Evolutionary conservation across 2,113 vertebrate genomes (phyloP).

Genomic region (Marmota flaviventris): DNA sequence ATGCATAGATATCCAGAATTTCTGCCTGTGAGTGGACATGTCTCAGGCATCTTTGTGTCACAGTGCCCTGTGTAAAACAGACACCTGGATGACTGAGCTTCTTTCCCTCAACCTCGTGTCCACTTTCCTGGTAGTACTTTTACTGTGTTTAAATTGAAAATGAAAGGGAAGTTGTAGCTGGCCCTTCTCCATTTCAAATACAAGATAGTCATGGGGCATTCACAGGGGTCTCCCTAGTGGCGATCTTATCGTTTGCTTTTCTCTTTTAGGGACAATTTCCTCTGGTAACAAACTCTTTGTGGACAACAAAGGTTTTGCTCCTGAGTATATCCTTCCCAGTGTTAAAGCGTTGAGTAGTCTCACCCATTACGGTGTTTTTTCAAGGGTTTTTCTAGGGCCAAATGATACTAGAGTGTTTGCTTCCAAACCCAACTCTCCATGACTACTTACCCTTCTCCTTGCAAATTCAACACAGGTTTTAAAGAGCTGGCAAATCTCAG

Average conservation of each 20-base stretch:
- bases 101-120: background rate
- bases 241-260: background rate
- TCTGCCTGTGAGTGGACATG: background rate
- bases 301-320: background rate
- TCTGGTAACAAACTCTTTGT: background rate
- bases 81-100: background rate
- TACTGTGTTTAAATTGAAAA: background rate
- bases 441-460: background rate
- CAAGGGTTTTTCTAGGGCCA: background rate
- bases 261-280: background rate
- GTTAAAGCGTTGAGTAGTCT: background rate
- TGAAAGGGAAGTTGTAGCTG: background rate
- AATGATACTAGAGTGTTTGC: background rate
- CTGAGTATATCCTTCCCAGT: background rate
- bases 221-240: background rate
- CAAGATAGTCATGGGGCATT: background rate
- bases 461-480: constrained; percentile 38
- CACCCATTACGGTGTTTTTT: background rate
- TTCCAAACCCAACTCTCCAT: background rate
- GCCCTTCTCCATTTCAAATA: constrained; percentile 17
- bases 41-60: background rate
- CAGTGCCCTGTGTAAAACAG: background rate
- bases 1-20: background rate
- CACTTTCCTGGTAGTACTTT: background rate
- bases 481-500: background rate